Conservation (phyloP, 2,797 vertebrate genomes). For the Propithecus deckenii region DNA sequence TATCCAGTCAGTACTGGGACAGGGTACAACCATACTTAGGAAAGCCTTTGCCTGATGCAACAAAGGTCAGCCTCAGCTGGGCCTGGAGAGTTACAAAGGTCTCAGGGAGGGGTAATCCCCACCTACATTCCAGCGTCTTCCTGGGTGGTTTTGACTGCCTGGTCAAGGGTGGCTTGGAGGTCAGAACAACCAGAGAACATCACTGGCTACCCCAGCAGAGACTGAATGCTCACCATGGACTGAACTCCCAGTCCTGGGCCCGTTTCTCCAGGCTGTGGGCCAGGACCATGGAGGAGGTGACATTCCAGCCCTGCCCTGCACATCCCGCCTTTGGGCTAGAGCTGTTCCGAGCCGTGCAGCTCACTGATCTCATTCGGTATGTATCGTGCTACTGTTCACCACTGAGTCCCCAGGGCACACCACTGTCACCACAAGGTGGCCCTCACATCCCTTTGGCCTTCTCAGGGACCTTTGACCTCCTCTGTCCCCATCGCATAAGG, state of each 20-base stretch:
- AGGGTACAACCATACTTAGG: neutral
- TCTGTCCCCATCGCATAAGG: neutral
- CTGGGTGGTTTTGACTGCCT: neutral
- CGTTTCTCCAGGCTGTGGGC: neutral
- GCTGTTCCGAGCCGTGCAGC: neutral
- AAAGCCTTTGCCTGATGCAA: neutral
- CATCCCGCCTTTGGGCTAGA: neutral
- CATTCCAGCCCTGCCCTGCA: neutral
- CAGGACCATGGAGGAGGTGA: neutral
- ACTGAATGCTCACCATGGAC: neutral
- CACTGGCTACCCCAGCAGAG: neutral
- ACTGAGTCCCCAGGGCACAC: neutral
- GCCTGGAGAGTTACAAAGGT: neutral
- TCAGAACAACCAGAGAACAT: neutral
- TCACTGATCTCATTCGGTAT: neutral
- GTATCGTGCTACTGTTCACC: neutral
- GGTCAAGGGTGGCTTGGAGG: neutral
- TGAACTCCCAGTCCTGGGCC: neutral
- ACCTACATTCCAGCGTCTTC: neutral
- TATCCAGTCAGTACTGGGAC: neutral
- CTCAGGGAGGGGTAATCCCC: neutral
- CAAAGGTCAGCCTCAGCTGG: neutral
- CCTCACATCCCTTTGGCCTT: neutral
- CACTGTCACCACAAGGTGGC: slow-evolving; percentile 8
- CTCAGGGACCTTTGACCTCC: neutral